Percentiles rank a stretch among this genome's conserved stretches.
Evolutionary conservation across 2,888 invertebrate genomes (phyloP).

Genomic region (Agrotis puta): DNA sequence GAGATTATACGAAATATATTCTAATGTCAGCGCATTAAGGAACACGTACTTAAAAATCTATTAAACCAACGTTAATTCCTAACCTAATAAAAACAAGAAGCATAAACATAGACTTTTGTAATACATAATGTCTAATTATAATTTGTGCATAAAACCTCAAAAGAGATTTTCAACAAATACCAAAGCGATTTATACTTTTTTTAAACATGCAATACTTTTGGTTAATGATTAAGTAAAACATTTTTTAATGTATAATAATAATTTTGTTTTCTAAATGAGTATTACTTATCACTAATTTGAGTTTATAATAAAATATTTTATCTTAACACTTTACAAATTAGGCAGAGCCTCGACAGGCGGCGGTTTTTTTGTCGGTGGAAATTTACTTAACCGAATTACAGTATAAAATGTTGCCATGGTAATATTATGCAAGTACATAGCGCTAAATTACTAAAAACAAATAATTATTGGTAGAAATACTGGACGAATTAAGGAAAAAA

Average conservation of each 20-base stretch:
- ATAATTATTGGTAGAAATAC: slow-evolving; percentile 9
- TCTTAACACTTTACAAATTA: slow-evolving; percentile 52
- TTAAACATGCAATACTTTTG: slow-evolving; percentile 53
- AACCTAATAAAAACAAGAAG: slow-evolving; percentile 57
- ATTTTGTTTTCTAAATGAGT: slow-evolving; percentile 65
- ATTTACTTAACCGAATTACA: slow-evolving; percentile 20
- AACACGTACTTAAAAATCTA: slow-evolving; percentile 56
- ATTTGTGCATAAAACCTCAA: slow-evolving; percentile 64
- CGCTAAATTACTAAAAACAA: slow-evolving; percentile 16
- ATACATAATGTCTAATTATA: slow-evolving; percentile 48
- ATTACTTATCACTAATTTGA: slow-evolving; percentile 68
- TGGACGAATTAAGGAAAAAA: slow-evolving; percentile 26
- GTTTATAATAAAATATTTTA: slow-evolving; percentile 60
- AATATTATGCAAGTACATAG: slow-evolving; percentile 39
- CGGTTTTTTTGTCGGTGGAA: slow-evolving; percentile 21
- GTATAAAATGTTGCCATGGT: slow-evolving; percentile 28
- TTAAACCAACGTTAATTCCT: slow-evolving; percentile 50
- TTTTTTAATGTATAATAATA: slow-evolving; percentile 53
- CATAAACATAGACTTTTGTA: slow-evolving; percentile 53
- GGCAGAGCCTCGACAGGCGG: slow-evolving; percentile 22
- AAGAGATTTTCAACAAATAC: slow-evolving; percentile 60
- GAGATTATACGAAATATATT: slow-evolving; percentile 49
- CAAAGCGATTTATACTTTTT: slow-evolving; percentile 51
- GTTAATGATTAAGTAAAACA: slow-evolving; percentile 49
- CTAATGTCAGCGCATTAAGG: slow-evolving; percentile 38